Evolutionary conservation across 2,888 invertebrate species (phyloP).

Genomic region (Hesperia comma): DNA sequence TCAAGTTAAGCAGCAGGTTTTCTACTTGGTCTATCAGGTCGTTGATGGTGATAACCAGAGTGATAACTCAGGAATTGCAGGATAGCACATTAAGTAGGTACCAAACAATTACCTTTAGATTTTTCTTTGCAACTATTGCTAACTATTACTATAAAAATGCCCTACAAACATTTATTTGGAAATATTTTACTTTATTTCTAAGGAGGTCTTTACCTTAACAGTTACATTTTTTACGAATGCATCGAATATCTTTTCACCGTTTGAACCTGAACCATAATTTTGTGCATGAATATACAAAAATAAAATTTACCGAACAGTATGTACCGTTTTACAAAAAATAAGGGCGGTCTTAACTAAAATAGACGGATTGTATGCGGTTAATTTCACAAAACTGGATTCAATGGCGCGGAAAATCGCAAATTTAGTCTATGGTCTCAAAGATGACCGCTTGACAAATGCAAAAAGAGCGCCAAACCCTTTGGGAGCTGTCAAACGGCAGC

Average conservation of each 20-base stretch:
- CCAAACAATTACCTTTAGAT: too few species aligned
- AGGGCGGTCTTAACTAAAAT: slow-evolving; percentile 51
- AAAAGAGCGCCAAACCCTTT: slow-evolving; percentile 77
- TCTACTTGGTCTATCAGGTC: too few species aligned
- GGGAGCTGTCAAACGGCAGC: slow-evolving; percentile 70
- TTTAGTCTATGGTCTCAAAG: slow-evolving; percentile 67
- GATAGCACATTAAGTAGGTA: too few species aligned
- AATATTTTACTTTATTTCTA: neutral
- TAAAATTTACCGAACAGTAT: slow-evolving; percentile 39
- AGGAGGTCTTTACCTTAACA: neutral
- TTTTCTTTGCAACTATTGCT: too few species aligned
- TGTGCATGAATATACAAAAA: slow-evolving; percentile 31
- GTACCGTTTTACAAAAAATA: slow-evolving; percentile 37
- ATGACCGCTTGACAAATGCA: slow-evolving; percentile 73
- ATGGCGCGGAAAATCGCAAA: slow-evolving; percentile 80
- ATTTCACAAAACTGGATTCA: slow-evolving; percentile 72
- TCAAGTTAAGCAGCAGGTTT: too few species aligned
- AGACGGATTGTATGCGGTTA: slow-evolving; percentile 66
- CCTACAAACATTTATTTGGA: neutral
- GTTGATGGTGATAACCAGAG: too few species aligned
- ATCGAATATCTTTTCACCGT: slow-evolving; percentile 11
- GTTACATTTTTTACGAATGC: slow-evolving; percentile 14
- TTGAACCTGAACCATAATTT: slow-evolving; percentile 31
- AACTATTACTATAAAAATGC: too few species aligned
- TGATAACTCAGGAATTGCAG: too few species aligned